Percentiles rank a stretch among this genome's conserved stretches.
phyloP scores from a whole-genome alignment of 2,113 vertebrate species.

The Lycocorax pyrrhopterus region DNA sequence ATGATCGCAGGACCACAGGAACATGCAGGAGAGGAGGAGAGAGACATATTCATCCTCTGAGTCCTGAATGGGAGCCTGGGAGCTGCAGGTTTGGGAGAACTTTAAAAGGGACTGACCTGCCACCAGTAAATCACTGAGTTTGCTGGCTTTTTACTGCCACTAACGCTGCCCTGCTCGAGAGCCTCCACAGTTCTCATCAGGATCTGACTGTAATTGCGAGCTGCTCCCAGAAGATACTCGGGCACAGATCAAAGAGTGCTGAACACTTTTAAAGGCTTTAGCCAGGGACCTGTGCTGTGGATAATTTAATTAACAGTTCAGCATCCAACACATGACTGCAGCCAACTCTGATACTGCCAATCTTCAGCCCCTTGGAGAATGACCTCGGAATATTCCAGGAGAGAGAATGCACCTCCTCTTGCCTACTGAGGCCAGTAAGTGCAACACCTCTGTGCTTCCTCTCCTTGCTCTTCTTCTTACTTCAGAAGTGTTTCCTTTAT shows the following conservation, averaged over 20 bases:
- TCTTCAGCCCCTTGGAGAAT: background rate
- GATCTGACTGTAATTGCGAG: constrained; percentile 18
- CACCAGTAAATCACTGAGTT: background rate
- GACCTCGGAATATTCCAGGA: background rate
- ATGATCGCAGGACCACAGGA: constrained; percentile 17
- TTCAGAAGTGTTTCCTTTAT: background rate
- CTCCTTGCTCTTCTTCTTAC: background rate
- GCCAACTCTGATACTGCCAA: constrained; percentile 19
- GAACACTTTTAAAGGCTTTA: constrained; percentile 30
- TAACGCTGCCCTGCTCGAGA: background rate
- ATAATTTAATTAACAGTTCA: constrained; percentile 74
- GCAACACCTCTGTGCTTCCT: background rate
- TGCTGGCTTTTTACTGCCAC: background rate
- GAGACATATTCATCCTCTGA: background rate
- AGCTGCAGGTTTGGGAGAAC: background rate
- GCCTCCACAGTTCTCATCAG: background rate
- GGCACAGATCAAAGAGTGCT: constrained; percentile 38
- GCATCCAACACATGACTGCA: constrained; percentile 1
- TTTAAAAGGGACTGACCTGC: background rate
- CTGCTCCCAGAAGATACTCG: constrained; percentile 40
- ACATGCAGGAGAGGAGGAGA: background rate
- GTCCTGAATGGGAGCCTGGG: background rate
- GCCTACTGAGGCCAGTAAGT: background rate
- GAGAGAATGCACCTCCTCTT: background rate
- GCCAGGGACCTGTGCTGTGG: constrained; percentile 25